These are phyloP conservation scores for Chloroceryle aenea DNA, from an alignment of 2,113 vertebrate genomes.

Conservation along the genomic window DNA sequence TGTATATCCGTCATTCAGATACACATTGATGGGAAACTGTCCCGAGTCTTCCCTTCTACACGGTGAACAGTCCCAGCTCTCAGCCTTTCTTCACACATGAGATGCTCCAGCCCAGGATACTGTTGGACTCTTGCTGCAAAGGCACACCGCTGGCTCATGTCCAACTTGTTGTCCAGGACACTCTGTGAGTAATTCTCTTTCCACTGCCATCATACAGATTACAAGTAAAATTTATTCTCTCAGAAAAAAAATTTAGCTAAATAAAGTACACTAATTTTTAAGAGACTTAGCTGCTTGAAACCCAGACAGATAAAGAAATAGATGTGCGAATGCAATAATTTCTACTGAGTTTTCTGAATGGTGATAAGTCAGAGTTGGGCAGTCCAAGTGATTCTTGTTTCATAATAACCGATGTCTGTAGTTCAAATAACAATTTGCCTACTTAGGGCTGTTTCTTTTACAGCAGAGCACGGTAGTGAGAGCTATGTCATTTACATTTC, in stretches of 20 bases:
- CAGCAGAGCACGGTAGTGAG: neutral
- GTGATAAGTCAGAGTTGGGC: neutral
- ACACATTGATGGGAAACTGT: neutral
- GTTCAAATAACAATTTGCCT: neutral
- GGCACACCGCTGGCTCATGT: neutral
- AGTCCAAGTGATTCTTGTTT: neutral
- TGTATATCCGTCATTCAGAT: neutral
- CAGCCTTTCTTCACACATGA: neutral
- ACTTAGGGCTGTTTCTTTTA: neutral
- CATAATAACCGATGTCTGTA: neutral
- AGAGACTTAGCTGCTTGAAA: neutral
- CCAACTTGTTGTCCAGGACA: neutral
- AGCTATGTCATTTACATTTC: neutral
- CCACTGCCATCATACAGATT: neutral
- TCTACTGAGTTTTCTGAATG: slow-evolving; percentile 26
- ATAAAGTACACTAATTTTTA: neutral
- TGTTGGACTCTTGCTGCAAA: neutral
- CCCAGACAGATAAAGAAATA: neutral
- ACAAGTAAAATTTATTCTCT: neutral
- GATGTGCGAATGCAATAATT: neutral
- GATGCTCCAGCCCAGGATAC: neutral
- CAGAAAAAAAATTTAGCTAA: neutral
- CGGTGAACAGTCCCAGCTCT: neutral
- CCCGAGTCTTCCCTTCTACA: neutral
- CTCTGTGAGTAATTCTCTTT: neutral